phyloP scores from a whole-genome alignment of 1,140 invertebrate genomes.

The Temnothorax nylanderi region DNA sequence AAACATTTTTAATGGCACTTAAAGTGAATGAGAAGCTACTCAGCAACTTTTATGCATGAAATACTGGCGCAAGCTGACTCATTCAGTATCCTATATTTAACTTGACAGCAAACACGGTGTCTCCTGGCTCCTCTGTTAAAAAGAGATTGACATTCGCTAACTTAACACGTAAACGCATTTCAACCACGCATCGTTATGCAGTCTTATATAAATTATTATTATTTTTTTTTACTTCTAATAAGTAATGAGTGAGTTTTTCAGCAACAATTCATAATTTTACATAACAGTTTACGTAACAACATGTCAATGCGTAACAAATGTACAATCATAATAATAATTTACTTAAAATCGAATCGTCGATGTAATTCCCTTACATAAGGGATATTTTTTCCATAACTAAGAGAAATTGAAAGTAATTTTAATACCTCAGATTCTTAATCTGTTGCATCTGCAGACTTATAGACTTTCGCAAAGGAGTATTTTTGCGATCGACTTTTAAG shows the following conservation, averaged over 20 bases:
- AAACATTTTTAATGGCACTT: not conserved
- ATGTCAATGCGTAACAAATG: not conserved
- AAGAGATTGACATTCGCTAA: slow-evolving; percentile 36
- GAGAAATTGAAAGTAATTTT: not conserved
- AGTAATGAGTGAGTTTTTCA: not conserved
- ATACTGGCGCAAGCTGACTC: slow-evolving; percentile 30
- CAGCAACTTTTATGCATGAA: slow-evolving; percentile 39
- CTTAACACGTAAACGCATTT: slow-evolving; percentile 5
- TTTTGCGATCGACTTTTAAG: slow-evolving; percentile 62
- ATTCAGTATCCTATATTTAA: slow-evolving; percentile 48
- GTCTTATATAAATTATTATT: slow-evolving; percentile 3
- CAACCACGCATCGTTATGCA: slow-evolving; percentile 7
- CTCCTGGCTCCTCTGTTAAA: slow-evolving; percentile 23
- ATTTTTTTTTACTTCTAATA: not conserved
- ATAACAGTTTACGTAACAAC: not conserved
- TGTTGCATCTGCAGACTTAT: not conserved
- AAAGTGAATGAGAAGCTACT: slow-evolving; percentile 18
- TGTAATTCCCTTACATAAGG: not conserved
- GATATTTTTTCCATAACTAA: not conserved
- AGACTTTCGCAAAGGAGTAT: not conserved
- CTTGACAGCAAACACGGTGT: slow-evolving; percentile 36
- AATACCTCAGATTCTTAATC: not conserved
- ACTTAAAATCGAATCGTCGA: not conserved
- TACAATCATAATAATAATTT: not conserved
- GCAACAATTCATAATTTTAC: not conserved